Conservation (phyloP, 2,113 vertebrate genomes). For the Alosa alosa region DNA sequence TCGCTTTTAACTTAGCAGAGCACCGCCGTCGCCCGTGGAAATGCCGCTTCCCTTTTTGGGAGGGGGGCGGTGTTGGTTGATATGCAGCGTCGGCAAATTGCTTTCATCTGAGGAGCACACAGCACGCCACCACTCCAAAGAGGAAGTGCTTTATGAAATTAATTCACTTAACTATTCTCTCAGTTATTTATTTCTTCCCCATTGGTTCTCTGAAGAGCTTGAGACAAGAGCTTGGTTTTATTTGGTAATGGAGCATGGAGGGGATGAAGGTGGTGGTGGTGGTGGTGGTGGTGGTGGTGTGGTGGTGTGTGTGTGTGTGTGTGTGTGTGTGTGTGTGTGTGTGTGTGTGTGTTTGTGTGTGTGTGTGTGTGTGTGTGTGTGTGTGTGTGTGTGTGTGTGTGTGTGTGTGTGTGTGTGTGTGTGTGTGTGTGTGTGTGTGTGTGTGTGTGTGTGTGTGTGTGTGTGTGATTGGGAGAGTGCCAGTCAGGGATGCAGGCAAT, state of each 20-base stretch:
- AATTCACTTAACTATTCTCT: slow-evolving; percentile 16
- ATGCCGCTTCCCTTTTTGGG: slow-evolving; percentile 8
- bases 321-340: neutral
- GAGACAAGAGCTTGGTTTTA: neutral
- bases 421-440: neutral
- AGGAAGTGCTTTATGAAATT: slow-evolving; percentile 19
- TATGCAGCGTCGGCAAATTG: slow-evolving; percentile 12
- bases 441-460: neutral
- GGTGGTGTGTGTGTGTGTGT: neutral
- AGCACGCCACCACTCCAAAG: neutral
- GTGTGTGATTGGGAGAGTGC: neutral
- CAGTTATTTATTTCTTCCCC: neutral
- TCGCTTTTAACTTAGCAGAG: slow-evolving; percentile 42
- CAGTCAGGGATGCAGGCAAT: neutral
- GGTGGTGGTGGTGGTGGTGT: neutral
- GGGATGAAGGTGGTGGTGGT: neutral
- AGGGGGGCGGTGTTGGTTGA: neutral
- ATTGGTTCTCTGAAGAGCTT: neutral
- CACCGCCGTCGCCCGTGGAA: slow-evolving; percentile 11
- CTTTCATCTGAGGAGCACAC: slow-evolving; percentile 36
- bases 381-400: neutral
- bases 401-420: neutral
- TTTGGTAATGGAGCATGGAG: neutral
- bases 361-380: neutral
- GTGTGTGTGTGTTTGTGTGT: neutral